phyloP scores from a whole-genome alignment of 2,888 invertebrate genomes.

The Ennomos quercinarius region DNA sequence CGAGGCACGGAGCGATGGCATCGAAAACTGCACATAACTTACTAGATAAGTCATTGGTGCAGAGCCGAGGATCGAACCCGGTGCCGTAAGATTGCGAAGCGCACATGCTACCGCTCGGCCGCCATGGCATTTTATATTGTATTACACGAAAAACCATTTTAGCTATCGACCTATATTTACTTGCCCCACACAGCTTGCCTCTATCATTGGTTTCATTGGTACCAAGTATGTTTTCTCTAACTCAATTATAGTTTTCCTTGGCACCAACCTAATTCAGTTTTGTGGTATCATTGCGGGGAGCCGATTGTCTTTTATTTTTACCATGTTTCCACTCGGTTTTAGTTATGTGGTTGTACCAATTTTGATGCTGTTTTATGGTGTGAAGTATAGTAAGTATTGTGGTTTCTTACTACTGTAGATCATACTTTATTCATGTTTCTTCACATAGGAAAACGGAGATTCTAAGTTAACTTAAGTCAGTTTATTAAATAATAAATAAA shows the following conservation, averaged over 20 bases:
- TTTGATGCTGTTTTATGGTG: constrained; percentile 22
- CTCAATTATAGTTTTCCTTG: constrained; percentile 36
- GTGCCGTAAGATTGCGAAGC: too few species aligned
- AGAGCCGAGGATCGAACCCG: too few species aligned
- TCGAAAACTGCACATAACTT: too few species aligned
- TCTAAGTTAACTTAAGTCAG: too few species aligned
- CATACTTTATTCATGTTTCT: too few species aligned
- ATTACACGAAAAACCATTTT: background rate
- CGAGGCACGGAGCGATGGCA: too few species aligned
- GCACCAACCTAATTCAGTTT: constrained; percentile 41
- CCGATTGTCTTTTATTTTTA: constrained; percentile 1
- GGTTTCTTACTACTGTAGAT: too few species aligned
- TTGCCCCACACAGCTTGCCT: background rate
- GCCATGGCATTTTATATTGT: too few species aligned
- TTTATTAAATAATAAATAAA: too few species aligned
- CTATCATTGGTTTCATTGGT: constrained; percentile 7
- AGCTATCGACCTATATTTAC: background rate
- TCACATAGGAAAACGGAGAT: too few species aligned
- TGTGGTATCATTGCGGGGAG: constrained; percentile 9
- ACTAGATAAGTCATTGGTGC: too few species aligned
- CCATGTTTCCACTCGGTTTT: constrained; percentile 25
- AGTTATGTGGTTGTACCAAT: constrained; percentile 24
- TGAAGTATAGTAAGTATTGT: constrained; percentile 34
- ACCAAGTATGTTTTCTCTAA: constrained; percentile 33
- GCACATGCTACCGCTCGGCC: too few species aligned